Conservation (phyloP, 1,140 invertebrate genomes). For the Liolophura sinensis region DNA sequence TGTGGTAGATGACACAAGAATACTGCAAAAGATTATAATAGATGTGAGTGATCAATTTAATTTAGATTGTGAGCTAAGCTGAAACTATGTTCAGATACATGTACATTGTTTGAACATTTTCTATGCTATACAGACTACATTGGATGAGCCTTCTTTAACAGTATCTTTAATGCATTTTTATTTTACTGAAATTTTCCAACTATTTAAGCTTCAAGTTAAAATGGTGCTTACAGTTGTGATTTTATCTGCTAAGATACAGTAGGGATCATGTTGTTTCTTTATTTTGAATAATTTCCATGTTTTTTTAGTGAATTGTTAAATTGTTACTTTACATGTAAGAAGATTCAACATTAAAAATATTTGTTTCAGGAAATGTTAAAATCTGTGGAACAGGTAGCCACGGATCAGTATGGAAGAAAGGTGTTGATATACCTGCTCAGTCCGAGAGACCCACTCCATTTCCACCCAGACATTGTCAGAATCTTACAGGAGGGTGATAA, state of each 20-base stretch:
- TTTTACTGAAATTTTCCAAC: no score
- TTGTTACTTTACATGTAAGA: neutral
- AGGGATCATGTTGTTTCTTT: neutral
- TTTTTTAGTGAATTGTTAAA: neutral
- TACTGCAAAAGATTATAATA: slow-evolving; percentile 78
- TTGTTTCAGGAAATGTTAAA: slow-evolving; percentile 70
- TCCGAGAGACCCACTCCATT: slow-evolving; percentile 68
- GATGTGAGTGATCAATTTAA: slow-evolving; percentile 50
- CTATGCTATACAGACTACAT: neutral
- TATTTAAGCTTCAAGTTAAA: neutral
- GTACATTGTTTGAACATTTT: neutral
- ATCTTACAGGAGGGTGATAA: slow-evolving; percentile 73
- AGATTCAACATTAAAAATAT: neutral
- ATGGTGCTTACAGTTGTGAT: neutral
- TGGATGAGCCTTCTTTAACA: neutral
- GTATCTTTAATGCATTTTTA: neutral
- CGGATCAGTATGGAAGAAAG: slow-evolving; percentile 67
- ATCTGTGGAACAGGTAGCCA: slow-evolving; percentile 72
- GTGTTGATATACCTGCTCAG: slow-evolving; percentile 81
- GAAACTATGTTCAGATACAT: neutral
- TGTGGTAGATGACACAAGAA: slow-evolving; percentile 88
- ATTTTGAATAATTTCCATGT: neutral
- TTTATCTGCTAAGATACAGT: neutral
- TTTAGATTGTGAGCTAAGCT: neutral
- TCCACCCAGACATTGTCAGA: slow-evolving; percentile 52